These are phyloP conservation scores for Oscheius sp. DNA, from an alignment of 2,888 invertebrate species.

Conservation along the genomic window DNA sequence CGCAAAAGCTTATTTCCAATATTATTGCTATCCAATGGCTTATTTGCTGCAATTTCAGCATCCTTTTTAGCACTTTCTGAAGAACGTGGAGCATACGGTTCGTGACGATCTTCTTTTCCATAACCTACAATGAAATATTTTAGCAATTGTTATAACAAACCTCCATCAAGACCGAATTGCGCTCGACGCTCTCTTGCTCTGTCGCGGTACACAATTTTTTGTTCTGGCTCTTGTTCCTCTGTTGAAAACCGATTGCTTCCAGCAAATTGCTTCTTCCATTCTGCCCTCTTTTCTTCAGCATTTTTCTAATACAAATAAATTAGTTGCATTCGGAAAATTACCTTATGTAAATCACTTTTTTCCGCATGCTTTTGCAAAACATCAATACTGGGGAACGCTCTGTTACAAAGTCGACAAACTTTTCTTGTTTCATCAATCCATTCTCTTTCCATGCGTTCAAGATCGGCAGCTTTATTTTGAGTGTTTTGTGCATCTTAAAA, in stretches of 20 bases:
- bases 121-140: slow-evolving; percentile 5
- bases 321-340: slow-evolving; percentile 28
- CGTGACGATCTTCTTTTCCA: slow-evolving; percentile 22
- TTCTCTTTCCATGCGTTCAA: slow-evolving; percentile 46
- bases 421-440: slow-evolving; percentile 68
- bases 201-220: slow-evolving; percentile 80
- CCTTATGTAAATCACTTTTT: slow-evolving; percentile 90
- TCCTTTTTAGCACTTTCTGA: slow-evolving; percentile 28
- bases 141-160: neutral
- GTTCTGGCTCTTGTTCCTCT: neutral
- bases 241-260: slow-evolving; percentile 9
- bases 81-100: neutral
- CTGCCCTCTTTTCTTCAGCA: slow-evolving; percentile 50
- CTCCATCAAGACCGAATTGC: slow-evolving; percentile 80
- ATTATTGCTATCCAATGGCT: slow-evolving; percentile 75
- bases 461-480: neutral
- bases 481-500: slow-evolving; percentile 1
- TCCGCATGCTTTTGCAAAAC: slow-evolving; percentile 86
- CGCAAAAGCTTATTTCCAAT: slow-evolving; percentile 93
- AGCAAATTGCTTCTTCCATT: slow-evolving; percentile 45
- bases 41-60: slow-evolving; percentile 44
- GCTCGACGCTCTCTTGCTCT: slow-evolving; percentile 92
- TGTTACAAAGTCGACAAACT: slow-evolving; percentile 87
- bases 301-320: slow-evolving; percentile 47
- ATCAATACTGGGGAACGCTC: slow-evolving; percentile 89